Evolutionary conservation across 2,113 vertebrate species (phyloP), one percentile per base, ranked within the genome.

Genomic region (Kryptolebias marmoratus): DNA sequence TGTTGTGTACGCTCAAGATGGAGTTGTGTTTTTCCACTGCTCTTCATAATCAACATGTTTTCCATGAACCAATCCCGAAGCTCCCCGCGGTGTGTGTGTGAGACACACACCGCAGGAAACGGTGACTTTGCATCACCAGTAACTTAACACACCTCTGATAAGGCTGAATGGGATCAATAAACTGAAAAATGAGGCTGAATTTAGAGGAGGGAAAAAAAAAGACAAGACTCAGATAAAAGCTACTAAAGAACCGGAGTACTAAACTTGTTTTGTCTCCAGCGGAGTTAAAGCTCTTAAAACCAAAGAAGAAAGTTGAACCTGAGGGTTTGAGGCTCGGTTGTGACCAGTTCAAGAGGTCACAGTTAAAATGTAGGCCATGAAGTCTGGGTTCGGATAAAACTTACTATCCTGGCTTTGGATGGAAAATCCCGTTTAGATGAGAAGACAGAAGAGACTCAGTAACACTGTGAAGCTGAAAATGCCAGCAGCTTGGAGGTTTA

Each of bases 41-140:
- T n/a, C 49, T 31, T 1, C 10, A 22, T 47, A n/a, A 22, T 32
- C 18, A 65, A 48, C 62, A n/a, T 50, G 53, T 73, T 59, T 52
- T 39, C 28, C 15, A 42, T 45, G 18, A 61, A 54, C 39, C 13
- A 15, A 47, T 62, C 32, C 61, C 36, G 28, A 55, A 73, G 18
- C 13, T 39, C 18, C 42, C 49, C 6, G 18, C 18, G 1, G 39
- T 28, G 61, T 9, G 27, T 55, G 27, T 55, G 18, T 45, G 4
- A 59, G 31, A 39, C 27, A 63, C 16, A 22, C 53, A 28, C 64
- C 47, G 49, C 28, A 58, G 59, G 66, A 32, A 70, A 52, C 32
- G 53, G 64, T 64, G 45, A 47, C 16, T 45, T 63, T 70, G 32
- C 44, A 57, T 49, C 27, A 49, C 31, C 16, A 9, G 31, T 32